Conservation (phyloP, 92 coral and sea anemone species). For the Epizoanthus stellaris region DNA sequence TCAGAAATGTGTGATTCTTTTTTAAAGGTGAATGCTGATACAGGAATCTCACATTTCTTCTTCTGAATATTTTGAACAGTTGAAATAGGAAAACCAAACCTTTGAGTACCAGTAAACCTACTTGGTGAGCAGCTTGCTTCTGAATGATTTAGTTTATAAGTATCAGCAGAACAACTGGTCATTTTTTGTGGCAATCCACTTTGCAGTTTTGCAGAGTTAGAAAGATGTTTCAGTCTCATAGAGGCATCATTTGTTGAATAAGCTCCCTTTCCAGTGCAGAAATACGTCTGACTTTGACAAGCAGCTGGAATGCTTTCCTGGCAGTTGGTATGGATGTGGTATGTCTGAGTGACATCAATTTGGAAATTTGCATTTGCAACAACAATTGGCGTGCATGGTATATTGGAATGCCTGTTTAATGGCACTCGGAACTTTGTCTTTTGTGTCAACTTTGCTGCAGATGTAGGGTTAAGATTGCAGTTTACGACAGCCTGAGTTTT, state of each 20-base stretch:
- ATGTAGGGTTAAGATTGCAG: conserved; percentile 17
- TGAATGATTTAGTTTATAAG: conserved; percentile 8
- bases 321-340: conserved; percentile 37
- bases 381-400: conserved; percentile 27
- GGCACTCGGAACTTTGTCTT: conserved; percentile 45
- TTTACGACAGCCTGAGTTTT: conserved; percentile 17
- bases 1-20: background rate
- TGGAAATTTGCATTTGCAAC: conserved; percentile 34
- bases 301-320: background rate
- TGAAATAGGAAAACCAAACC: background rate
- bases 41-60: background rate
- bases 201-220: conserved; percentile 17
- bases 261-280: background rate
- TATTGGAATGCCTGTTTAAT: background rate
- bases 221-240: background rate
- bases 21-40: background rate
- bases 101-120: background rate
- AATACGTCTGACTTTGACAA: conserved; percentile 1
- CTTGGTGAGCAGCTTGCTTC: background rate
- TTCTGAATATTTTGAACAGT: conserved; percentile 6
- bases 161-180: background rate
- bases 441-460: conserved; percentile 30
- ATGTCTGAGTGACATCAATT: conserved; percentile 42
- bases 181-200: background rate
- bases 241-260: background rate